Evolutionary conservation across 2,797 vertebrate species (phyloP), one percentile per base, ranked within the genome.

Genomic region (Tolypeutes matacus): DNA sequence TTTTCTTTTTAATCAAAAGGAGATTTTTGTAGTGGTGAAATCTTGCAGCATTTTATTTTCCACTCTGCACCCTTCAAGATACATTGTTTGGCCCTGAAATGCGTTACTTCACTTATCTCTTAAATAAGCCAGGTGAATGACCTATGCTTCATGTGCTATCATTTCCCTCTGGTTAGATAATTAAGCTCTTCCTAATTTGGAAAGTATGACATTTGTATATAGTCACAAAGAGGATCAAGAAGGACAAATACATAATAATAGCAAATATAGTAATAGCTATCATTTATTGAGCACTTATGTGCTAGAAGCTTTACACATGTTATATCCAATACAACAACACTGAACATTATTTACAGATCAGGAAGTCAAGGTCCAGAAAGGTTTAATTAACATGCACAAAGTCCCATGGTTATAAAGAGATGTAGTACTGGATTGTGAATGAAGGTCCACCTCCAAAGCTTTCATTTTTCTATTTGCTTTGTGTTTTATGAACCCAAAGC

Each of bases 401-500:
- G 36, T 42, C 69, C 73, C 20, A 53, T 0, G 67, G 34, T 29
- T 72, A 7, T 36, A 27, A 27, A 67, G 42, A 18, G 15, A 77
- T 20, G 12, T 15, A 51, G 73, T 84, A 51, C 53, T 86, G 13
- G 62, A 21, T 58, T 86, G 67, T 70, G 10, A 91, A 76, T 25
- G 2, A 53, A 31, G 34, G n/a, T 42, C 2, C 75, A 8, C 34
- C 36, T 70, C 81, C 21, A 62, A 72, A 83, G 34, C 31, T 70
- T 91, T 95, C 36, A 6, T 62, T 76, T 93, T 90, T 67, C 64
- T 90, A 46, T 73, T 82, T 88, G 70, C 89, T 27, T 70, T 94
- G 21, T 29, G 67, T 46, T 72, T 90, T 84, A 78, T 83, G 29
- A 85, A 14, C 39, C 36, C 10, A 84, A 80, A n/a, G 75, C 25